Evolutionary conservation across 2,888 invertebrate genomes (phyloP).

Genomic region (Lissocephala sabroskyi): DNA sequence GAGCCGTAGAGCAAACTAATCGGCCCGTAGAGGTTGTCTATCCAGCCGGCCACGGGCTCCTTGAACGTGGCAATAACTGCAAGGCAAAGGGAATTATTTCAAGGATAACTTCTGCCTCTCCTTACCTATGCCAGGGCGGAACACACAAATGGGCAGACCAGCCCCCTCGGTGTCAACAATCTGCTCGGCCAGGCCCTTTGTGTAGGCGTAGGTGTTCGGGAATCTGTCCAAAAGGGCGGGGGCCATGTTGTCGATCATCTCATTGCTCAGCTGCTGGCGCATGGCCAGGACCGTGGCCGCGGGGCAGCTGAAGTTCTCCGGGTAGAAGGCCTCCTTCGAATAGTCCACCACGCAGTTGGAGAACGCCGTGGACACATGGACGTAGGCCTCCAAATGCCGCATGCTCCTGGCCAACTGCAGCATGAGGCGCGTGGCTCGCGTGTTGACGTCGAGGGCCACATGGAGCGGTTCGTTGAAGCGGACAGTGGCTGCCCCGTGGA

Average conservation of each 20-base stretch:
- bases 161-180: slow-evolving; percentile 75
- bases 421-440: slow-evolving; percentile 78
- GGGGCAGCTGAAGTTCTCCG: slow-evolving; percentile 56
- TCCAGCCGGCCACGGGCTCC: slow-evolving; percentile 78
- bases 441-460: slow-evolving; percentile 80
- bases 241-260: slow-evolving; percentile 65
- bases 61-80: slow-evolving; percentile 68
- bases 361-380: slow-evolving; percentile 82
- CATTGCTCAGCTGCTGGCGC: slow-evolving; percentile 62
- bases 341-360: slow-evolving; percentile 75
- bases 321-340: slow-evolving; percentile 72
- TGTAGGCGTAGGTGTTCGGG: slow-evolving; percentile 83
- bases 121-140: slow-evolving; percentile 81
- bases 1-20: slow-evolving; percentile 72
- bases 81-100: neutral
- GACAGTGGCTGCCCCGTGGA: slow-evolving; percentile 95
- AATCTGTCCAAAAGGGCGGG: slow-evolving; percentile 50
- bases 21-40: slow-evolving; percentile 80
- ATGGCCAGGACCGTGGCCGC: slow-evolving; percentile 67
- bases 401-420: slow-evolving; percentile 77
- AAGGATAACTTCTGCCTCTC: slow-evolving; percentile 3
- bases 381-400: slow-evolving; percentile 73
- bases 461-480: slow-evolving; percentile 81
- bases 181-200: slow-evolving; percentile 81
- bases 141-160: slow-evolving; percentile 78